Base-by-base conservation (phyloP, 2,113 vertebrate species). In the Ginglymostoma cirratum region DNA sequence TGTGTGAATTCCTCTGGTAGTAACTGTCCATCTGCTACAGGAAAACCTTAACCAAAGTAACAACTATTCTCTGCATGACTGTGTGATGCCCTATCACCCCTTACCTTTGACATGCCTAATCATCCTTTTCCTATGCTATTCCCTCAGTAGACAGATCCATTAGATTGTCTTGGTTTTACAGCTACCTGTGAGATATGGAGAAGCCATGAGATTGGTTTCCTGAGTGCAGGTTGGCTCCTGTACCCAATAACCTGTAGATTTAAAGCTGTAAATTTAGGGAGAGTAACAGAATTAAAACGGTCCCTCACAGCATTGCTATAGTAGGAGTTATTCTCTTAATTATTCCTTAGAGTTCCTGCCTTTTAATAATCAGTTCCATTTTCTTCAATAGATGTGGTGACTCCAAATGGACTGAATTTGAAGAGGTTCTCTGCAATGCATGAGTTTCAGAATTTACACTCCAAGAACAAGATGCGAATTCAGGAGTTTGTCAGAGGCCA, bases 381-480 rank as follows among this genome's bases (percentile, higher is more conserved):
- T 93, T 69, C 69, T 72, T 52, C 95, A 27, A 97, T 67, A 99
- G 99, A 99, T 96, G 97, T 99, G 0, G 97, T 99, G 96, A 99
- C 98, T 76, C 99, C 99, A 93, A 99, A 99, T 0, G 99, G 99
- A 19, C 97, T 99, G 96, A 99, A 99, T 2, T 98, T 99, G 96
- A 99, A 99, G 97, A 99, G 98, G 97, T 99, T 99, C 96, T 99
- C 98, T 2, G 98, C 98, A 38, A 98, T 99, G 98, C 99, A 99
- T 0, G 99, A 99, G 97, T 99, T 99, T 97, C 99, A 99, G 97
- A 99, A 99, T 97, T 98, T 99, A 38, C 99, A 99, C 0, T 98
- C 99, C 61, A 98, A 98, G 97, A 99, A 98, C 98, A 99, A 99
- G 96, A 98, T 97, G 61, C 98, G 98, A 15, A 99, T 99, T 96